Evolutionary conservation across 2,888 invertebrate species (phyloP).

Genomic region (Synanthedon formicaeformis): DNA sequence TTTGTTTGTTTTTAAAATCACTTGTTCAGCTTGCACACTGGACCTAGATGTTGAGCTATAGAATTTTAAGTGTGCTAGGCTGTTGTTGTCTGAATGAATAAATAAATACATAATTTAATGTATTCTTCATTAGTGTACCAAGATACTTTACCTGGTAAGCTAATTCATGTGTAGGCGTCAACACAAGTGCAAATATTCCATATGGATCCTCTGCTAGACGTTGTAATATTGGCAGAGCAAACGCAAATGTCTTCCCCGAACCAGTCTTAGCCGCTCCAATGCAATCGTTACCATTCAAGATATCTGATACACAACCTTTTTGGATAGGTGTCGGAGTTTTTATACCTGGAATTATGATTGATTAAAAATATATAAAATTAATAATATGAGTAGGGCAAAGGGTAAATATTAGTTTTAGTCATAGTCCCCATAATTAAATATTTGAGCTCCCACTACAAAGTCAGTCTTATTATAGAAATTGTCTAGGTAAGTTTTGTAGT

Average conservation of each 20-base stretch:
- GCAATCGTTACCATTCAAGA: slow-evolving; percentile 85
- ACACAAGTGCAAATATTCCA: slow-evolving; percentile 92
- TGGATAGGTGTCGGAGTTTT: slow-evolving; percentile 86
- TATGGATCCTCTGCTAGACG: slow-evolving; percentile 93
- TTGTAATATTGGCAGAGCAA: slow-evolving; percentile 94
- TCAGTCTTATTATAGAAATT: no score
- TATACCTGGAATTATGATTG: slow-evolving; percentile 68
- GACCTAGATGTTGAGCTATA: no score
- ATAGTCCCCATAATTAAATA: no score
- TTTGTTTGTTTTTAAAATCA: no score
- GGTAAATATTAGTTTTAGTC: background rate
- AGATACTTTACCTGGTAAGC: slow-evolving; percentile 78
- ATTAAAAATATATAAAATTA: background rate
- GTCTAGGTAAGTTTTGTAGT: no score
- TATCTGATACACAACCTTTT: slow-evolving; percentile 81
- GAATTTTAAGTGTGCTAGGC: no score
- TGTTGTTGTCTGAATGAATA: no score
- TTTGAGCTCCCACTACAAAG: no score
- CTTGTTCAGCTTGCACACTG: no score
- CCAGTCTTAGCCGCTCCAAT: slow-evolving; percentile 98
- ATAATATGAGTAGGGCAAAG: background rate
- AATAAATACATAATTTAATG: no score
- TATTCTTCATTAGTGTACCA: no score
- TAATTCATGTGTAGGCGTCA: slow-evolving; percentile 95
- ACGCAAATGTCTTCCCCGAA: slow-evolving; percentile 97